Conservation (phyloP, 2,888 invertebrate genomes). For the Microctonus aethiopoides region DNA sequence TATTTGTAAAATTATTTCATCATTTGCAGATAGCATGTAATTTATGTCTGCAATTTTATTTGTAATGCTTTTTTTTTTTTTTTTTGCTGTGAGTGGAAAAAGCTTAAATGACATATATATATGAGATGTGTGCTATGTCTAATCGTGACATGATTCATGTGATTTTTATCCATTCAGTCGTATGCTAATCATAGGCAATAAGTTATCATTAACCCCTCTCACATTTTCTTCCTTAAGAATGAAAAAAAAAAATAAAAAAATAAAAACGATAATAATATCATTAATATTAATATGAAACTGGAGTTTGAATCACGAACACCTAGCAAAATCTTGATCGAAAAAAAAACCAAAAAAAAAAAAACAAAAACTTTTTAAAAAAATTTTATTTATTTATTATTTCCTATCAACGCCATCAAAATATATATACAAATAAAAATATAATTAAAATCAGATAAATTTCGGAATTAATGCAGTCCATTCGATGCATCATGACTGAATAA, state of each 20-base stretch:
- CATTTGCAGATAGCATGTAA: not conserved
- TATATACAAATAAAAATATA: slow-evolving; percentile 2
- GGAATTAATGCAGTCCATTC: not conserved
- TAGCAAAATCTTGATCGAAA: slow-evolving; percentile 44
- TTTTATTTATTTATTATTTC: slow-evolving; percentile 16
- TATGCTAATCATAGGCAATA: slow-evolving; percentile 53
- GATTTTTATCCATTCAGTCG: slow-evolving; percentile 49
- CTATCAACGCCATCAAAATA: slow-evolving; percentile 3
- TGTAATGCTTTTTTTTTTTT: not conserved
- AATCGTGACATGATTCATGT: slow-evolving; percentile 47
- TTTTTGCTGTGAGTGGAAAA: not conserved
- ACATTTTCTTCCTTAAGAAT: not conserved
- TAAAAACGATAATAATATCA: slow-evolving; percentile 27
- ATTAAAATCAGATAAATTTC: not conserved
- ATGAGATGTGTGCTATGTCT: slow-evolving; percentile 37
- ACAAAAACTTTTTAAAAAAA: slow-evolving; percentile 1
- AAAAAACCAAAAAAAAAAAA: slow-evolving; percentile 32
- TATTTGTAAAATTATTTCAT: not conserved
- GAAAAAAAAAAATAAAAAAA: not conserved
- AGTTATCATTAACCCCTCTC: slow-evolving; percentile 45
- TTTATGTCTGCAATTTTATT: not conserved
- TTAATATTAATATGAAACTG: not conserved
- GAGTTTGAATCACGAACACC: slow-evolving; percentile 4
- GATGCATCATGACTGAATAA: not conserved
- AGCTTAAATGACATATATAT: not conserved